Conservation (phyloP, 1,140 invertebrate genomes). For the Euwallacea fornicatus region DNA sequence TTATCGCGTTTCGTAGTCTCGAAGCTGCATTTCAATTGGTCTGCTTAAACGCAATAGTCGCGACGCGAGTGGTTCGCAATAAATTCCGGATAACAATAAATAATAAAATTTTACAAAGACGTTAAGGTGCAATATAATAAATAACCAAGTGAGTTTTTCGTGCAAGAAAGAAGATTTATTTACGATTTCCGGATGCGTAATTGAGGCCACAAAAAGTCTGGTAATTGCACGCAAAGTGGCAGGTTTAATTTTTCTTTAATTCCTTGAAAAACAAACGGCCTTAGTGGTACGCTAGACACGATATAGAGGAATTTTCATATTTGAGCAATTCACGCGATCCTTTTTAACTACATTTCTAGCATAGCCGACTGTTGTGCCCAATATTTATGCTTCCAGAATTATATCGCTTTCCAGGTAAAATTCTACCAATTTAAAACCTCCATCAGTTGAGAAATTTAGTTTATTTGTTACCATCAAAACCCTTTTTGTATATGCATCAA, state of each 20-base stretch:
- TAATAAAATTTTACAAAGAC: conserved; percentile 33
- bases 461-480: too few relatives aligned
- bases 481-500: background rate
- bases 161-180: conserved; percentile 40
- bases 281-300: conserved; percentile 25
- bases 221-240: conserved; percentile 42
- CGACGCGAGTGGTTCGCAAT: conserved; percentile 13
- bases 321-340: conserved; percentile 28
- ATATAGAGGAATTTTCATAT: conserved; percentile 34
- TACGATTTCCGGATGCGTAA: conserved; percentile 43
- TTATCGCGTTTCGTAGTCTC: background rate
- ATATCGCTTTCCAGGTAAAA: background rate
- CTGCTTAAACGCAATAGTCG: conserved; percentile 13
- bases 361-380: conserved; percentile 18
- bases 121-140: conserved; percentile 36
- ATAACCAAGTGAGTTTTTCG: conserved; percentile 29
- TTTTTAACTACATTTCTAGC: conserved; percentile 33
- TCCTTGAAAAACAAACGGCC: conserved; percentile 39
- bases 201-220: conserved; percentile 44
- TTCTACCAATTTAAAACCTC: too few relatives aligned
- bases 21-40: conserved; percentile 13
- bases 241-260: conserved; percentile 42
- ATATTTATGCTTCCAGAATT: conserved; percentile 8
- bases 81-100: conserved; percentile 25
- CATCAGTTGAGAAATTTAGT: background rate